Conservation (phyloP, 1,140 invertebrate genomes). For the Battus philenor region DNA sequence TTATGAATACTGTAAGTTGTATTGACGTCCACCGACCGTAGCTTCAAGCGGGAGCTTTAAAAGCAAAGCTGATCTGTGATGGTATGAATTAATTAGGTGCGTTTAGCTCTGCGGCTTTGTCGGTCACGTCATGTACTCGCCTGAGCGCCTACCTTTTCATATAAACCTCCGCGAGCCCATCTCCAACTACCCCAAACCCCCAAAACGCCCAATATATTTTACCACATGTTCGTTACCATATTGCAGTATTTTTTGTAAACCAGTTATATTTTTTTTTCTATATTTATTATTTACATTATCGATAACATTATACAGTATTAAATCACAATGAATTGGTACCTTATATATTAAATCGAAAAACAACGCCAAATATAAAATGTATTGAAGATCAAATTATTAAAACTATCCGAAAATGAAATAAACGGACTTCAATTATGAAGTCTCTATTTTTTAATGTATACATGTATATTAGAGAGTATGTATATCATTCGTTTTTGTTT, state of each 20-base stretch:
- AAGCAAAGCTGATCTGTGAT: constrained; percentile 72
- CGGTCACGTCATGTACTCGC: constrained; percentile 29
- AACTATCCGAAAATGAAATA: too few relatives aligned
- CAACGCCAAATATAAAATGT: too few relatives aligned
- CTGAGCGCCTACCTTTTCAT: constrained; percentile 21
- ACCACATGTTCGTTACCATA: constrained; percentile 14
- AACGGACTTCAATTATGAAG: too few relatives aligned
- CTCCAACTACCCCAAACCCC: too few relatives aligned
- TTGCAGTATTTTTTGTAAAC: constrained; percentile 16
- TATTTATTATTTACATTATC: constrained; percentile 12
- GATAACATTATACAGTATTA: constrained; percentile 13
- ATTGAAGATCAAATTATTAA: too few relatives aligned
- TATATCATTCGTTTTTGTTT: too few relatives aligned
- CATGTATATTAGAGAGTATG: too few relatives aligned
- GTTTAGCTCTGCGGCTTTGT: constrained; percentile 57
- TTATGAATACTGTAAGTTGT: too few relatives aligned
- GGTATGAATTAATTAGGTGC: constrained; percentile 67
- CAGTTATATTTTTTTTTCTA: constrained; percentile 13
- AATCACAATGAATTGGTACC: too few relatives aligned
- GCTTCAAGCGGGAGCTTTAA: constrained; percentile 55
- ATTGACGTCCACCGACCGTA: constrained; percentile 19
- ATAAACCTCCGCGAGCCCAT: constrained; percentile 2
- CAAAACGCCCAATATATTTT: constrained; percentile 3
- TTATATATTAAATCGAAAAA: too few relatives aligned
- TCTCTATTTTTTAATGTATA: too few relatives aligned